Percentiles rank a stretch among this genome's conserved stretches.
Evolutionary conservation across 2,113 vertebrate species (phyloP).

Genomic region (Archilochus colubris): DNA sequence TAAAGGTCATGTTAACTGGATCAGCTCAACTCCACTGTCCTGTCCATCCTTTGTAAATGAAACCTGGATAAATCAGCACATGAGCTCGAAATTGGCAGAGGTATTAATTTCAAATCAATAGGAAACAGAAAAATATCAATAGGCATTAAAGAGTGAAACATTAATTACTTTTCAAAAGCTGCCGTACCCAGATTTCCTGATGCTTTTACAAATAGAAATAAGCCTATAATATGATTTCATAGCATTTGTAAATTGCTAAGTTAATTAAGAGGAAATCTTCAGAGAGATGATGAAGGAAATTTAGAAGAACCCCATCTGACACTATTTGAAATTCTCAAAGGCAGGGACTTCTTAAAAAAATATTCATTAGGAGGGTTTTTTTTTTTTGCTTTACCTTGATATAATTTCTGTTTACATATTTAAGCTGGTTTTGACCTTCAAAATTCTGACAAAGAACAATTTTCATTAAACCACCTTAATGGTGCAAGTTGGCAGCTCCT

Average conservation of each 20-base stretch:
- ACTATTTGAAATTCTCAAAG: conserved; percentile 28
- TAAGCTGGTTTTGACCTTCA: conserved; percentile 29
- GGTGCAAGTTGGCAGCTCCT: conserved; percentile 3
- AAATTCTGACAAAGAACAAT: conserved; percentile 18
- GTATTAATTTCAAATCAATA: not conserved
- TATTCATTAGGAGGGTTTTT: not conserved
- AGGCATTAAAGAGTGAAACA: conserved; percentile 25
- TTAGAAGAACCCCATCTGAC: not conserved
- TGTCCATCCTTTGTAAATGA: not conserved
- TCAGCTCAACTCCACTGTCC: fast-evolving
- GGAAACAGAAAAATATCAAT: conserved; percentile 9
- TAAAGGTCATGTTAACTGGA: not conserved
- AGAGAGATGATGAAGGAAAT: conserved; percentile 55
- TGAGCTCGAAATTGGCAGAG: not conserved
- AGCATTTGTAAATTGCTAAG: conserved; percentile 41
- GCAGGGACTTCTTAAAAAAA: not conserved
- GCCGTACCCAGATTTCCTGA: conserved; percentile 12
- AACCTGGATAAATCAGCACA: not conserved
- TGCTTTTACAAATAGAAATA: conserved; percentile 46
- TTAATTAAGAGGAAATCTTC: conserved; percentile 65
- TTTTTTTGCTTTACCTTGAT: conserved; percentile 28
- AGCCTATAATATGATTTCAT: conserved; percentile 17
- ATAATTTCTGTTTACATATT: conserved; percentile 20
- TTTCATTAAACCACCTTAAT: conserved; percentile 33
- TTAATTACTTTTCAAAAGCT: conserved; percentile 47